These are phyloP conservation scores for Pseudolycoriella hygida DNA, from an alignment of 2,888 invertebrate species.

Conservation along the genomic window DNA sequence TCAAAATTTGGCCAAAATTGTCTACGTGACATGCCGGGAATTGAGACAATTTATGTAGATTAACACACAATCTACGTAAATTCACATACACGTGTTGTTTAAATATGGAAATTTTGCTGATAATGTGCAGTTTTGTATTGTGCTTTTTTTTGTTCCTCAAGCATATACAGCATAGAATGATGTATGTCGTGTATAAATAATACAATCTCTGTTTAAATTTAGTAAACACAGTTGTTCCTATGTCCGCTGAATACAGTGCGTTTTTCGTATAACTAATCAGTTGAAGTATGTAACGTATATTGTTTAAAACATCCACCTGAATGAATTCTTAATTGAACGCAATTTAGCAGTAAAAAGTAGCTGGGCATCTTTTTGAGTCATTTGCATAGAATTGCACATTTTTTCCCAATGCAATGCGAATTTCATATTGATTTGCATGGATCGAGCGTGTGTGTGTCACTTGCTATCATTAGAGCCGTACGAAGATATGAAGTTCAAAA, in stretches of 20 bases:
- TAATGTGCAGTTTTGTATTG: not conserved
- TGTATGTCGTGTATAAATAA: not conserved
- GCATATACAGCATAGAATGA: not conserved
- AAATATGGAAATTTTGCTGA: constrained; percentile 1
- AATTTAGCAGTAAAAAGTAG: no score
- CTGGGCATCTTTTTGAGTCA: no score
- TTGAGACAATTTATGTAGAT: constrained; percentile 4
- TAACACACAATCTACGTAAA: constrained; percentile 1
- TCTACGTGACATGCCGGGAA: constrained; percentile 4
- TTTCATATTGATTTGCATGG: no score
- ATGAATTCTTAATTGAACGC: no score
- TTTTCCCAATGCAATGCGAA: no score
- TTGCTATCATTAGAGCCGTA: no score
- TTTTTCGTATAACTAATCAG: no score
- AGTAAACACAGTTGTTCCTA: not conserved
- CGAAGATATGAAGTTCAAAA: no score
- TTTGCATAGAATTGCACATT: no score
- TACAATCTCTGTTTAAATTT: not conserved
- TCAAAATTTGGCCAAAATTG: constrained; percentile 4
- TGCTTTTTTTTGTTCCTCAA: not conserved
- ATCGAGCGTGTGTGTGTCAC: no score
- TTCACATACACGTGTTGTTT: constrained; percentile 1
- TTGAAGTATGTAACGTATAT: no score
- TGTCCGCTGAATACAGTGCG: not conserved
- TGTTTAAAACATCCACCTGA: no score